Percentiles rank a stretch among this genome's conserved stretches.
Evolutionary conservation across 2,113 vertebrate species (phyloP).

Genomic region (Boulengeromyrus knoepffleri): DNA sequence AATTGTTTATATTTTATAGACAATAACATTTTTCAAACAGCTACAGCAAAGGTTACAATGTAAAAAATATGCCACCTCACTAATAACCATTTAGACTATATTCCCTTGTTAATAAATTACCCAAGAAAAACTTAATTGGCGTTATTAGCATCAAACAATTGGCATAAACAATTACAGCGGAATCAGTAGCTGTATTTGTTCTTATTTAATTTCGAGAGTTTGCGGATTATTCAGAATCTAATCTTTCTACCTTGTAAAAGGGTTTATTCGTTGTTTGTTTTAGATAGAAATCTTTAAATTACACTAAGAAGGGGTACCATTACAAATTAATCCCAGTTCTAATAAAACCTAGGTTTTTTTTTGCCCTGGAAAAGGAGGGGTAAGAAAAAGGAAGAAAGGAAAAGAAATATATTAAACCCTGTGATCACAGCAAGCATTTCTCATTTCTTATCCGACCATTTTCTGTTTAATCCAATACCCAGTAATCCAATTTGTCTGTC

Average conservation of each 20-base stretch:
- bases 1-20: neutral
- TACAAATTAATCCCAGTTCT: slow-evolving; percentile 98
- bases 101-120: neutral
- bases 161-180: neutral
- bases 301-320: slow-evolving; percentile 74
- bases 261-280: slow-evolving; percentile 61
- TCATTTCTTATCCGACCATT: slow-evolving; percentile 95
- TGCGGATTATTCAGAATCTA: slow-evolving; percentile 18
- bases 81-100: neutral
- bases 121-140: neutral
- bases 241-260: slow-evolving; percentile 43
- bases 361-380: slow-evolving; percentile 47
- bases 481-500: slow-evolving; percentile 99
- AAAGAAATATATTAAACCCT: slow-evolving; percentile 81
- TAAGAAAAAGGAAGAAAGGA: slow-evolving; percentile 48
- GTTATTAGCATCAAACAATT: neutral
- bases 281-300: slow-evolving; percentile 79
- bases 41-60: neutral
- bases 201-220: neutral
- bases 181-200: neutral
- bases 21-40: neutral
- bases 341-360: slow-evolving; percentile 87
- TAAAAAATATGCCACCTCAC: neutral
- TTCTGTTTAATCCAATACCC: slow-evolving; percentile 98
- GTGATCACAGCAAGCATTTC: slow-evolving; percentile 95